phyloP scores from a whole-genome alignment of 2,888 invertebrate genomes.

The Leucoptera coffeella region DNA sequence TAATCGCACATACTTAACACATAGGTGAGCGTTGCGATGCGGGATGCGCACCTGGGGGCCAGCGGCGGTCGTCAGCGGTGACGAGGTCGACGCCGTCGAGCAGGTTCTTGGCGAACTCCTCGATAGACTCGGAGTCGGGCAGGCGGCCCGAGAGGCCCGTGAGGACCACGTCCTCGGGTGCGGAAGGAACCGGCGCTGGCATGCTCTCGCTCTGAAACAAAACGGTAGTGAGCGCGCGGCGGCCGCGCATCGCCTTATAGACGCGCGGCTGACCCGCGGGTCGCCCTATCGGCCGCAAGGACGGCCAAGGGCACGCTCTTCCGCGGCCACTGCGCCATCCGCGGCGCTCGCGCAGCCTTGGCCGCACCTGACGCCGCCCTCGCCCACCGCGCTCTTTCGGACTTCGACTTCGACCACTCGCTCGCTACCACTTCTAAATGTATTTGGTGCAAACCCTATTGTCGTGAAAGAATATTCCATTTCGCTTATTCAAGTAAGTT shows the following conservation, averaged over 20 bases:
- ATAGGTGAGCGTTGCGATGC: not conserved
- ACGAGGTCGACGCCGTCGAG: slow-evolving; percentile 89
- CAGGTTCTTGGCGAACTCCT: slow-evolving; percentile 88
- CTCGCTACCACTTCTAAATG: no score
- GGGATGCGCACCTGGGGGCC: slow-evolving; percentile 58
- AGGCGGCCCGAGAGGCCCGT: slow-evolving; percentile 82
- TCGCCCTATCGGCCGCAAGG: slow-evolving; percentile 26
- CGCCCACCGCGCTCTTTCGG: not conserved
- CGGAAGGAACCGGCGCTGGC: slow-evolving; percentile 4
- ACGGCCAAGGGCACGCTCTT: slow-evolving; percentile 33
- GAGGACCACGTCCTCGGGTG: slow-evolving; percentile 68
- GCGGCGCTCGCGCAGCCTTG: not conserved
- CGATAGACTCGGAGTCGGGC: slow-evolving; percentile 85
- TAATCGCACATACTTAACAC: no score
- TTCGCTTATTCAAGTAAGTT: no score
- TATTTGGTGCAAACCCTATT: not conserved
- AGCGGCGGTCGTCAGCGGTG: slow-evolving; percentile 85
- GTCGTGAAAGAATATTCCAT: not conserved
- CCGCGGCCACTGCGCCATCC: slow-evolving; percentile 6
- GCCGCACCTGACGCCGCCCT: not conserved
- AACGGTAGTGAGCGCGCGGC: slow-evolving; percentile 8
- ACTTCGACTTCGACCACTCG: not conserved
- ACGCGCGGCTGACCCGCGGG: slow-evolving; percentile 8
- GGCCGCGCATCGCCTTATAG: slow-evolving; percentile 3
- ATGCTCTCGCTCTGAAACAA: slow-evolving; percentile 2